Evolutionary conservation across 2,113 vertebrate genomes (phyloP).

Genomic region (Chlorodrepanis virens): DNA sequence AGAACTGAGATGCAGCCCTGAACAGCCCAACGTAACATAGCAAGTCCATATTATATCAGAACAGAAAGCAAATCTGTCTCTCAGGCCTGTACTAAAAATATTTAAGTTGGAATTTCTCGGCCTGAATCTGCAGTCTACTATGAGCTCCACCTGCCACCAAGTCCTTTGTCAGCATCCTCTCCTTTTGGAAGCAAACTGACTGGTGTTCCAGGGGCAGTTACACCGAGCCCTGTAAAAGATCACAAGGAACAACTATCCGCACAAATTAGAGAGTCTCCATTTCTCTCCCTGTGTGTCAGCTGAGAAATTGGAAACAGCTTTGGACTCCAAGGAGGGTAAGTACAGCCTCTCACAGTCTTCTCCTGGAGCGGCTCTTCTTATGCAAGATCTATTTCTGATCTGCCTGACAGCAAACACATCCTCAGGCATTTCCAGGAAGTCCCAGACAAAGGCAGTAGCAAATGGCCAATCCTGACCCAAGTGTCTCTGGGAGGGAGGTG

Average conservation of each 20-base stretch:
- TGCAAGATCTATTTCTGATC: conserved; percentile 40
- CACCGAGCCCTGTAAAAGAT: background rate
- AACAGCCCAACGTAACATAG: background rate
- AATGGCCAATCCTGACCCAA: background rate
- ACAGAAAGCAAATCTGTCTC: background rate
- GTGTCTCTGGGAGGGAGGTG: background rate
- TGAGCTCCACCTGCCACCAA: background rate
- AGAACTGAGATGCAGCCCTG: background rate
- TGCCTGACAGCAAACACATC: conserved; percentile 10
- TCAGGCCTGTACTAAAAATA: conserved; percentile 23
- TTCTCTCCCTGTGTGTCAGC: background rate
- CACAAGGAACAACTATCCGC: background rate
- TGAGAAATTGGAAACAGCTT: background rate
- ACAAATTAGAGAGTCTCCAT: background rate
- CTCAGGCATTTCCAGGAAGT: conserved; percentile 19
- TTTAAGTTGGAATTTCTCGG: conserved; percentile 9
- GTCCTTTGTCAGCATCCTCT: background rate
- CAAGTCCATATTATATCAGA: background rate
- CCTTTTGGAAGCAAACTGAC: background rate
- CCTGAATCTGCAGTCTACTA: background rate
- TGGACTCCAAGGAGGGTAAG: background rate
- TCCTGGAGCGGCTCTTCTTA: background rate
- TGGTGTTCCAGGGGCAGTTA: background rate
- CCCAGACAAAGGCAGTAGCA: background rate
- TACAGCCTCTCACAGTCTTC: background rate